Evolutionary conservation across 2,888 invertebrate species (phyloP).

Genomic region (Drosophila fungiperda): DNA sequence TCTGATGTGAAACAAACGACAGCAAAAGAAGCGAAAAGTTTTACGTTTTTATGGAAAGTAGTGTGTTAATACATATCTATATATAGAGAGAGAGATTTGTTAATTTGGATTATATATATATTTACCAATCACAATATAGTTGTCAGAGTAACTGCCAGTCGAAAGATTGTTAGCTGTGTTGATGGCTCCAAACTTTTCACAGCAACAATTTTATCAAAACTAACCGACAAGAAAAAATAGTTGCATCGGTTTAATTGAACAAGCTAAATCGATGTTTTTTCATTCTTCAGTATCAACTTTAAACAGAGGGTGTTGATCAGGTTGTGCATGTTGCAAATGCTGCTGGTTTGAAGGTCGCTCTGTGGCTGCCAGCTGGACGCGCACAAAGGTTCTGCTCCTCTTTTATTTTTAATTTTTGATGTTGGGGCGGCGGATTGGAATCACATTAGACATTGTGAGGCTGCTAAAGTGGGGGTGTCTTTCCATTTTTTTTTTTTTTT

Average conservation of each 20-base stretch:
- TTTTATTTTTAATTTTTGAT: neutral
- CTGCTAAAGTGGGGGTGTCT: slow-evolving; percentile 47
- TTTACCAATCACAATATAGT: neutral
- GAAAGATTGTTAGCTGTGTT: neutral
- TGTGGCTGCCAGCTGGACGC: slow-evolving; percentile 12
- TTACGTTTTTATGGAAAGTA: neutral
- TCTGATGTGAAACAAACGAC: neutral
- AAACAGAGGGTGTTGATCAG: slow-evolving; percentile 29
- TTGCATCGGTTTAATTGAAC: neutral
- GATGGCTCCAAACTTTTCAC: neutral
- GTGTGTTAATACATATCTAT: neutral
- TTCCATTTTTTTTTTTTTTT: neutral
- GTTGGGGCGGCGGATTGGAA: neutral
- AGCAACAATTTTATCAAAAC: neutral
- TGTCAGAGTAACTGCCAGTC: neutral
- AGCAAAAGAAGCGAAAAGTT: neutral
- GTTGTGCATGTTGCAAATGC: slow-evolving; percentile 18
- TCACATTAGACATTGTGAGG: slow-evolving; percentile 26
- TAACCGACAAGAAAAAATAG: neutral
- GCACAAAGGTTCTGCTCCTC: neutral
- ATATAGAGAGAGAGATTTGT: neutral
- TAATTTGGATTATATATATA: neutral
- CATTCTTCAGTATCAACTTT: neutral
- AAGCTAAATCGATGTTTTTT: too few species aligned
- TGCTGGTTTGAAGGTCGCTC: slow-evolving; percentile 17